Evolutionary conservation across 35 echinoderm and acorn worm species (phyloP), one percentile per base, ranked within the genome.

Genomic region (Holothuria glaberrima): DNA sequence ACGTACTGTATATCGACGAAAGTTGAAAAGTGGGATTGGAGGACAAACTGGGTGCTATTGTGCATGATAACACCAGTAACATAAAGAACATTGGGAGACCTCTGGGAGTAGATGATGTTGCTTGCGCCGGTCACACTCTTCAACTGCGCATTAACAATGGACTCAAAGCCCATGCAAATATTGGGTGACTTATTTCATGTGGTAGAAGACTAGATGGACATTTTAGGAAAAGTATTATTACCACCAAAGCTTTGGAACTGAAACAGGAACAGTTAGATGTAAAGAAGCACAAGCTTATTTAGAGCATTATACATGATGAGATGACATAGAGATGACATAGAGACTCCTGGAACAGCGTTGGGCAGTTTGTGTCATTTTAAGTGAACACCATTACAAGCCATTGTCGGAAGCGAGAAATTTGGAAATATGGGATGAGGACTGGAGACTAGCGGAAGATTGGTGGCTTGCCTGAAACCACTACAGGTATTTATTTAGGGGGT

Each of bases 61-160:
- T 91, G 14, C 80, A 91, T 70, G 90, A 91, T 58, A 91, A 91
- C n/a, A 76, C 90, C 57, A 81, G 75, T 65, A 91, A 86, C 62
- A 45, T 68, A 32, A 83, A 64, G 10, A 68, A 48, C 34, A 91
- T 91, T 17, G 90, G 78, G 1, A 28, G 71, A 59, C 20, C 45
- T 12, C 20, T 50, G 0, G 41, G 30, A 1, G 36, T 60, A 36
- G 0, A 27, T 25, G 83, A 77, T 36, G 59, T 92, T 1, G 44
- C 26, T 9, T 88, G 91, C 35, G 46, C 91, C 19, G 84, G 82
- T 16, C 85, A 88, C 77, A 92, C 85, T 46, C 85, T 92, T 13
- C 91, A 88, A 64, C 72, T 92, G 4, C 48, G 90, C 48, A 17
- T n/a, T 12, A 35, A 59, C 30, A 26, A 64, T 64, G 84, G 35